Base-by-base conservation (phyloP, 2,797 vertebrate genomes). In the Poecilia velifera region DNA sequence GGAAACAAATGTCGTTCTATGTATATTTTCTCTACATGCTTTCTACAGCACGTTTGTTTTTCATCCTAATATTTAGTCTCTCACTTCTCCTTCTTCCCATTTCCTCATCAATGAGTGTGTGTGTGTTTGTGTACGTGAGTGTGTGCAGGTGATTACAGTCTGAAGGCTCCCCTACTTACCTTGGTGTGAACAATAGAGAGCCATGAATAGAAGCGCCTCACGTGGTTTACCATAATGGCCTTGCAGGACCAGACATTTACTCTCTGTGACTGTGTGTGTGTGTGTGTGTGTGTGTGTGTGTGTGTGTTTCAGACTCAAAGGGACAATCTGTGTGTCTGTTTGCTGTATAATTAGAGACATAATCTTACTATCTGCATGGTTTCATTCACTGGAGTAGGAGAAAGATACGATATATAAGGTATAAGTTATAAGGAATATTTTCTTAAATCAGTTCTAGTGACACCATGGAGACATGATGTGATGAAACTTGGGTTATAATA, bases 331-430 rank as follows among this genome's bases (percentile, higher is more conserved):
- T 85, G 89, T 88, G 91, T 87, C 89, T 88, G 90, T 83, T 87
- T 90, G 89, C 93, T 92, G 89, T 91, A 94, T 96, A 96, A 96
- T 96, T 95, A 96, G 88, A 93, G 95, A 91, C 94, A 88, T 95
- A 96, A 95, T 96, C 95, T 95, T 92, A 92, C 89, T 88, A 91
- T 92, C 94, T 95, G 95, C 93, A 95, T 94, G 94, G 93, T 92
- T 95, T 95, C 90, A 93, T 94, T 95, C 94, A 95, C 90, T 84
- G 79, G 74, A 88, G 85, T 78, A 82, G 84, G 77, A 83, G 79
- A 83, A 82, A 75, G 71, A 74, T 86, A 87, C 95, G 93, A 95
- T 93, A 95, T 94, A 93, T 92, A 93, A 91, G 92, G 87, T 90
- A 93, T 91, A 94, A 94, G 92, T 91, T 93, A 91, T 94, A 93